phyloP scores from a whole-genome alignment of 2,113 vertebrate genomes.

The Hepsetus odoe region DNA sequence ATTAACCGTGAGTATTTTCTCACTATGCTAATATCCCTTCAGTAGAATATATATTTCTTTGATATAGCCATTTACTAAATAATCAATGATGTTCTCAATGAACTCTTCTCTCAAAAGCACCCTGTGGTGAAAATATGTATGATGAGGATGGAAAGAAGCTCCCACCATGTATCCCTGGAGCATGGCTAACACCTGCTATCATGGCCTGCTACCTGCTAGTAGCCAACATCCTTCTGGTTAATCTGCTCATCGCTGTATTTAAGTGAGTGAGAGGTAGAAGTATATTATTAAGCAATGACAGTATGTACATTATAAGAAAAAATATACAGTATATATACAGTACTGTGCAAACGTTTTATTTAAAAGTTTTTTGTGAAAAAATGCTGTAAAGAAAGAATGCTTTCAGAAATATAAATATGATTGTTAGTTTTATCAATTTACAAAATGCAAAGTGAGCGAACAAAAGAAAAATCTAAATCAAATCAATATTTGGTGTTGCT shows the following conservation, averaged over 20 bases:
- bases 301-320: no score
- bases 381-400: no score
- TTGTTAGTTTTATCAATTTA: no score
- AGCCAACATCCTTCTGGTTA: slow-evolving; percentile 96
- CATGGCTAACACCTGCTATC: slow-evolving; percentile 96
- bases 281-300: no score
- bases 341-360: no score
- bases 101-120: slow-evolving; percentile 76
- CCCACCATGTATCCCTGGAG: slow-evolving; percentile 95
- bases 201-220: slow-evolving; percentile 98
- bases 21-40: not conserved
- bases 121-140: slow-evolving; percentile 94
- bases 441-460: no score
- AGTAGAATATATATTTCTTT: not conserved
- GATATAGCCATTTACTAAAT: not conserved
- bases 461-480: no score
- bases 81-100: not conserved
- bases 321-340: no score
- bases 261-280: slow-evolving; percentile 80
- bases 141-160: slow-evolving; percentile 96
- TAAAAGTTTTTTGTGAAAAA: no score
- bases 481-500: no score
- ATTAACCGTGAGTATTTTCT: slow-evolving; percentile 93
- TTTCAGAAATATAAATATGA: no score
- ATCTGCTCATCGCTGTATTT: slow-evolving; percentile 96